Conservation (phyloP, 2,113 vertebrate genomes). For the Phodopus roborovskii region DNA sequence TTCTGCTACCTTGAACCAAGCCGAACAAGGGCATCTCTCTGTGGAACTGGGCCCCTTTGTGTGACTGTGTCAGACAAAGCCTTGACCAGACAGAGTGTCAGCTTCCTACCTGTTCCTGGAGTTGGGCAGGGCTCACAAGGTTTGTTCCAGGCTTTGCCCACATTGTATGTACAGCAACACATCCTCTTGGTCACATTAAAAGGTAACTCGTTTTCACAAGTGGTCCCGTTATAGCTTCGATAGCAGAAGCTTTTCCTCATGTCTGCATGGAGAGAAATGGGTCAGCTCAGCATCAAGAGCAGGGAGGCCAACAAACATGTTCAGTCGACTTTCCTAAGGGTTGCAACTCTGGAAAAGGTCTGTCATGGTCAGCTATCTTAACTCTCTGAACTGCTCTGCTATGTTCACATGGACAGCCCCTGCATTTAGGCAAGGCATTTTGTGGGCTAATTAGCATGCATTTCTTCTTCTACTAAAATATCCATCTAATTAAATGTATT, state of each 20-base stretch:
- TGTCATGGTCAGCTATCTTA: background rate
- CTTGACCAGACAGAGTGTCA: accelerated
- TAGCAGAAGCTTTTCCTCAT: slow-evolving; percentile 93
- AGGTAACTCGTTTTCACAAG: slow-evolving; percentile 90
- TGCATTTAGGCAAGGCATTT: slow-evolving; percentile 28
- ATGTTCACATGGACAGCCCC: background rate
- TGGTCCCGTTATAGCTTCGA: slow-evolving; percentile 89
- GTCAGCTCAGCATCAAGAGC: background rate
- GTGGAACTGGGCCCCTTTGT: background rate
- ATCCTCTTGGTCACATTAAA: slow-evolving; percentile 91
- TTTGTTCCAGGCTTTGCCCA: slow-evolving; percentile 94
- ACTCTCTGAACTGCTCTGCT: background rate
- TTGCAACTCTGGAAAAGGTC: background rate
- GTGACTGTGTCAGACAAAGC: too few species aligned
- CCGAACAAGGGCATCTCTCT: background rate
- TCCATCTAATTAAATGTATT: slow-evolving; percentile 6
- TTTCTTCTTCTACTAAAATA: background rate
- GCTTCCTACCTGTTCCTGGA: slow-evolving; percentile 87
- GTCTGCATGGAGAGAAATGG: slow-evolving; percentile 81
- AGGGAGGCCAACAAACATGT: background rate
- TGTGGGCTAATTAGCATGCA: background rate
- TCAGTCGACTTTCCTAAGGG: background rate
- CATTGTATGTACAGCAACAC: slow-evolving; percentile 92
- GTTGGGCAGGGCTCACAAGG: slow-evolving; percentile 89
- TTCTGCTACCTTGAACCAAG: background rate